Evolutionary conservation across 2,888 invertebrate genomes (phyloP).

Genomic region (Theretra japonica): DNA sequence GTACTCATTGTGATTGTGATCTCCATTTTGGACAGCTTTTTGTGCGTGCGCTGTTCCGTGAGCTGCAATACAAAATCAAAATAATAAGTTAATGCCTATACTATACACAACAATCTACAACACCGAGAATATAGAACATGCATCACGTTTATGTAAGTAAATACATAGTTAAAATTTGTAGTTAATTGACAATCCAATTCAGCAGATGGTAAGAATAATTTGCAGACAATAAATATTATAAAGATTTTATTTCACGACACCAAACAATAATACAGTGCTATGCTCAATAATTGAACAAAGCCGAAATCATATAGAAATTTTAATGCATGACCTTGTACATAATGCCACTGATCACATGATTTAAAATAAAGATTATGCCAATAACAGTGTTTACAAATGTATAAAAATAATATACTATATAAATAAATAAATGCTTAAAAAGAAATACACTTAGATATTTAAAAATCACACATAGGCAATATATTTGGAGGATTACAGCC

Average conservation of each 20-base stretch:
- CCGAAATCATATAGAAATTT: slow-evolving; percentile 2
- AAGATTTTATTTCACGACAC: neutral
- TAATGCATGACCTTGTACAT: slow-evolving; percentile 15
- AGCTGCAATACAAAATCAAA: slow-evolving; percentile 57
- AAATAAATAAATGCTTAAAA: slow-evolving; percentile 25
- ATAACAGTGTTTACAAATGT: neutral
- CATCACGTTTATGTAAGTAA: slow-evolving; percentile 18
- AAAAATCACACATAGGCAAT: slow-evolving; percentile 52
- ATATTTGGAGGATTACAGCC: slow-evolving; percentile 56
- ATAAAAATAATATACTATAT: slow-evolving; percentile 8
- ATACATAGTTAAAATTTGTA: neutral
- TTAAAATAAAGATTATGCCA: neutral
- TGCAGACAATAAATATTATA: neutral
- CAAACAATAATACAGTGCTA: neutral
- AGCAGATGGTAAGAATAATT: neutral
- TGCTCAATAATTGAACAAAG: slow-evolving; percentile 26
- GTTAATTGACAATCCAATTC: neutral
- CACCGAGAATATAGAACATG: slow-evolving; percentile 32
- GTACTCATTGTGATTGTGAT: slow-evolving; percentile 83
- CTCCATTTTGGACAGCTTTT: slow-evolving; percentile 51
- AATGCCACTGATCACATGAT: slow-evolving; percentile 4
- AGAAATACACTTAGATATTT: slow-evolving; percentile 46
- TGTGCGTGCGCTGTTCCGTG: slow-evolving; percentile 58
- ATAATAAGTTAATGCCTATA: slow-evolving; percentile 3
- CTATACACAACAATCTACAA: slow-evolving; percentile 15